Conservation (phyloP, 2,797 vertebrate genomes). For the Smutsia temminckii region DNA sequence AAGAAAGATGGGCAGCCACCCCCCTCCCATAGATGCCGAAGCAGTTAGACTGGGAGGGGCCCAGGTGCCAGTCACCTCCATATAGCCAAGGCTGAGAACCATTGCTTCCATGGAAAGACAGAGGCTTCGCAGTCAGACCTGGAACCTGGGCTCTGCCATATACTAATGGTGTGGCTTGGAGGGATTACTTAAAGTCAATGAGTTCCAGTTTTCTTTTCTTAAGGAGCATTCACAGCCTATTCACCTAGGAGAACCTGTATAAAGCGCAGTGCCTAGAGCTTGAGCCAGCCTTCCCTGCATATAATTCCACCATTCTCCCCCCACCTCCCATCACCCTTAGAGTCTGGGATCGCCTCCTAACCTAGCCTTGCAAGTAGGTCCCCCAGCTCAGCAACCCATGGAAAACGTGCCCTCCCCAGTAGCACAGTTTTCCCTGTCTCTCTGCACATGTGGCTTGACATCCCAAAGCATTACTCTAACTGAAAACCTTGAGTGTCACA, state of each 20-base stretch:
- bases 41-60: neutral
- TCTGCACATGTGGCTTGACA: neutral
- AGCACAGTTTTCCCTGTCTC: neutral
- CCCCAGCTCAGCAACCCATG: neutral
- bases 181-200: neutral
- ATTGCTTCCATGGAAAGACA: accelerated
- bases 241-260: neutral
- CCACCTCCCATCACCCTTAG: neutral
- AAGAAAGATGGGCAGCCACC: neutral
- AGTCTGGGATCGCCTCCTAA: neutral
- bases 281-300: neutral
- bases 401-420: neutral
- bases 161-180: neutral
- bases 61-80: neutral
- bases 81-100: neutral
- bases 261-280: neutral
- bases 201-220: neutral
- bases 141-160: neutral
- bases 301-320: neutral
- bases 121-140: neutral
- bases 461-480: neutral
- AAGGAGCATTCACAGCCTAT: neutral
- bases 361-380: neutral
- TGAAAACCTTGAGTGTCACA: neutral
- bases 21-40: neutral